These are phyloP conservation scores for Acanthopagrus latus DNA, from an alignment of 2,797 vertebrate species.

Conservation along the genomic window DNA sequence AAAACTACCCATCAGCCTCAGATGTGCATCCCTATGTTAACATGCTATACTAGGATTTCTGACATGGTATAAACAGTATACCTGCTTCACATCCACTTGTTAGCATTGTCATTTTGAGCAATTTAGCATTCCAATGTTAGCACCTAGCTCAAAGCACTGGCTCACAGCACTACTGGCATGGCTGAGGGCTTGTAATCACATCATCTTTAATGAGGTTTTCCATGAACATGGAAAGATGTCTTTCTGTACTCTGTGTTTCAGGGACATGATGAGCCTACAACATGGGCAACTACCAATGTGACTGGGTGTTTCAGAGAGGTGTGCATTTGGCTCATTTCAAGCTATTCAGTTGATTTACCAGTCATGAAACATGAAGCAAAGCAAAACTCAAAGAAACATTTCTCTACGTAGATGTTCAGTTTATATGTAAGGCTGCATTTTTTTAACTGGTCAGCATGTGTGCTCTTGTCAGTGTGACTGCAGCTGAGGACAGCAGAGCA, in stretches of 20 bases:
- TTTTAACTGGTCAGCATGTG: neutral
- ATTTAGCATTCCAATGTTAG: neutral
- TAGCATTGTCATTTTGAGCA: neutral
- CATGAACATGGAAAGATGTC: neutral
- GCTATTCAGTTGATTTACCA: constrained; percentile 3
- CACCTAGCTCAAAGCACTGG: neutral
- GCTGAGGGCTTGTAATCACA: neutral
- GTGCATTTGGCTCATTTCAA: no score
- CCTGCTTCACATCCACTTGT: neutral
- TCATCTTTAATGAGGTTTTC: no score
- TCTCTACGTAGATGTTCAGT: neutral
- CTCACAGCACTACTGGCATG: neutral
- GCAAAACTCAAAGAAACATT: neutral
- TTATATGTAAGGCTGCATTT: neutral
- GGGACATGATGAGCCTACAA: neutral
- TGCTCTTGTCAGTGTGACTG: neutral
- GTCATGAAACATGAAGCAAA: constrained; percentile 7
- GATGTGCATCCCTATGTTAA: neutral
- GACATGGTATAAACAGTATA: neutral
- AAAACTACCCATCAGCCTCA: neutral
- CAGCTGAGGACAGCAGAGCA: neutral
- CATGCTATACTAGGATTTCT: neutral
- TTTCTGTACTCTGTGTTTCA: neutral
- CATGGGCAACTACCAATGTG: neutral
- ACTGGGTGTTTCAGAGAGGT: neutral